Base-by-base conservation (phyloP, 2,113 vertebrate species). In the Rhinolophus sinicus region DNA sequence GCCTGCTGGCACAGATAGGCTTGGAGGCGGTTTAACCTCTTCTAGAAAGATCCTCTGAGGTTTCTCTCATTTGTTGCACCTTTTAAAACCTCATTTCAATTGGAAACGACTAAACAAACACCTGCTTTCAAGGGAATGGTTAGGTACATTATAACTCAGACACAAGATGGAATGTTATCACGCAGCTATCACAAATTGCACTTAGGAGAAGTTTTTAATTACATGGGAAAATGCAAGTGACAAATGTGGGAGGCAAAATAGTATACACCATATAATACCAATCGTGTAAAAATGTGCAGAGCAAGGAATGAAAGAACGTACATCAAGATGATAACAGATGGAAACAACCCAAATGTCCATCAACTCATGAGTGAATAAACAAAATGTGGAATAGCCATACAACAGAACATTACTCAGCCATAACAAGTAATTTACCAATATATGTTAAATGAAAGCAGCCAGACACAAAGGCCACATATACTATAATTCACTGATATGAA, bases 21-120 rank as follows among this genome's bases (percentile, higher is more conserved):
- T 38, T 26, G 28, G 40, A 92, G 95, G 84, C 6, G 1, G 91
- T 6, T 72, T 80, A 78, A 77, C 54, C 69, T 30, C 13, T 40
- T 86, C 84, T 16, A 19, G 28, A 86, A 96, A 81, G 77, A 85
- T 56, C 85, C 88, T 84, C 69, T 11, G 52, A 89, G 87, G 87
- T 47, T 92, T 72, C 90, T 76, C 86, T 90, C 82, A 67, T 92
- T 62, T 86, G 60, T 64, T 70, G 89, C 56, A 97, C 85, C 85
- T 93, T 94, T 76, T 26, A 92, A 96, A 95, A 92, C 11, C 69
- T 40, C 69, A 83, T 84, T 96, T 84, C 97, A 93, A n/a, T 52
- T 88, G 92, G 70, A 87, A 96, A 81, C 58, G 65, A 69, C 72
- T 62, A 76, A 96, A 87, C 15, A 70, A 96, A 87, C 15, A 40